Base-by-base conservation (phyloP, 2,113 vertebrate genomes). In the Globicephala melas region DNA sequence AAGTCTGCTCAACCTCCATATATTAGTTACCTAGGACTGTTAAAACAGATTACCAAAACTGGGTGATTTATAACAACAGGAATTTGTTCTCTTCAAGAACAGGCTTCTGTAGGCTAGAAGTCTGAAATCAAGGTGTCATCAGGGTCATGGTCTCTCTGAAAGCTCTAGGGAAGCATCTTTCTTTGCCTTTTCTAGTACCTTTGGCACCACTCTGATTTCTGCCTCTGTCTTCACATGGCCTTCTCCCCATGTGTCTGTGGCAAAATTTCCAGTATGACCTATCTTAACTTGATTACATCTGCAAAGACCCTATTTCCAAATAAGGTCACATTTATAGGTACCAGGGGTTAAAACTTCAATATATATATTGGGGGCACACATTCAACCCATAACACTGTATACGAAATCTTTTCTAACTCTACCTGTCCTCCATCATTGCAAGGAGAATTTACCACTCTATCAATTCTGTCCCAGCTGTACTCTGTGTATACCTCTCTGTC, bases 391-490 rank as follows among this genome's bases (percentile, higher is more conserved):
- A 96, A 44, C 13, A 85, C 8, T 67, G 23, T 68, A 0, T 76
- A 26, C 89, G 89, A 94, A 84, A 58, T 53, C n/a, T 80, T 92
- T 92, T 86, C n/a, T 89, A 17, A 62, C 47, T 85, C 50, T 74
- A 1, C 9, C 11, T 89, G 58, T n/a, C 68, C 8, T 95, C 14
- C 26, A 55, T 77, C 4, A n/a, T 84, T 21, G 28, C 50, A 63
- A 4, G 23, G 26, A 85, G 41, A 76, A 63, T 76, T 84, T 85
- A 23, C 80, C 17, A 44, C 38, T 70, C 41, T 84, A 4, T 95
- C n/a, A 79, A 3, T 91, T 93, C 60, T 91, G 23, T 50, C 26
- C 8, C 55, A 23, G 21, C 53, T 55, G 2, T n/a, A 23, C 63
- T 28, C 12, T 79, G 2, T 77, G 21, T 71, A 9, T 88, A 71